phyloP scores from a whole-genome alignment of 2,888 invertebrate genomes.

The Orthonevra nobilis region DNA sequence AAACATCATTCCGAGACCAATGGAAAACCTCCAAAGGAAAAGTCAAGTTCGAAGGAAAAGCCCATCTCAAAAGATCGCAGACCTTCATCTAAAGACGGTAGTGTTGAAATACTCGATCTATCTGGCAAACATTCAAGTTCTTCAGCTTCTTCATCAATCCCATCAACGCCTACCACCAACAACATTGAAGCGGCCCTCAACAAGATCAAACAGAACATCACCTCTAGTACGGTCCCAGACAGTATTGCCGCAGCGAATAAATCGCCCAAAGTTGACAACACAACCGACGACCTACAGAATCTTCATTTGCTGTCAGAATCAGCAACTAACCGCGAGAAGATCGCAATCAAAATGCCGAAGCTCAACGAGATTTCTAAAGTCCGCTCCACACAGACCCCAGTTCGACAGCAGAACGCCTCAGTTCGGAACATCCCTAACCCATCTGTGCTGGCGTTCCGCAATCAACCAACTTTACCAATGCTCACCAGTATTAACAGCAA shows the following conservation, averaged over 20 bases:
- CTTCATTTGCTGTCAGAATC: constrained; percentile 82
- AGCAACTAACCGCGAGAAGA: constrained; percentile 78
- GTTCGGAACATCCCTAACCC: constrained; percentile 85
- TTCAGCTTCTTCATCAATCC: constrained; percentile 65
- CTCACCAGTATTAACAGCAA: constrained; percentile 71
- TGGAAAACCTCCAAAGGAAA: constrained; percentile 39
- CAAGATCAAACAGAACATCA: constrained; percentile 78
- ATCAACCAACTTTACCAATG: constrained; percentile 75
- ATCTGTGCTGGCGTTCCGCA: constrained; percentile 82
- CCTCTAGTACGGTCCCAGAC: constrained; percentile 72
- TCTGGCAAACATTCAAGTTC: constrained; percentile 79
- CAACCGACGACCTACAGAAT: constrained; percentile 80
- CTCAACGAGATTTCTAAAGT: constrained; percentile 66
- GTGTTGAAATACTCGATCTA: constrained; percentile 82
- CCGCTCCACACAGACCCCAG: constrained; percentile 70
- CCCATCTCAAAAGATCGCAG: constrained; percentile 76
- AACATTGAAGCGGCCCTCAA: constrained; percentile 78
- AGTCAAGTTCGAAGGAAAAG: not conserved
- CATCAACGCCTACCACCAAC: constrained; percentile 71
- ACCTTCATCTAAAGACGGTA: constrained; percentile 78
- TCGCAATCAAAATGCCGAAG: constrained; percentile 75
- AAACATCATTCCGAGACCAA: constrained; percentile 57
- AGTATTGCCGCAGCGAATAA: constrained; percentile 42
- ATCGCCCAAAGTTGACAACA: constrained; percentile 41
- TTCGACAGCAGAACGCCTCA: constrained; percentile 82